Evolutionary conservation across 2,113 vertebrate species (phyloP), one percentile per base, ranked within the genome.

Genomic region (Tautogolabrus adspersus): DNA sequence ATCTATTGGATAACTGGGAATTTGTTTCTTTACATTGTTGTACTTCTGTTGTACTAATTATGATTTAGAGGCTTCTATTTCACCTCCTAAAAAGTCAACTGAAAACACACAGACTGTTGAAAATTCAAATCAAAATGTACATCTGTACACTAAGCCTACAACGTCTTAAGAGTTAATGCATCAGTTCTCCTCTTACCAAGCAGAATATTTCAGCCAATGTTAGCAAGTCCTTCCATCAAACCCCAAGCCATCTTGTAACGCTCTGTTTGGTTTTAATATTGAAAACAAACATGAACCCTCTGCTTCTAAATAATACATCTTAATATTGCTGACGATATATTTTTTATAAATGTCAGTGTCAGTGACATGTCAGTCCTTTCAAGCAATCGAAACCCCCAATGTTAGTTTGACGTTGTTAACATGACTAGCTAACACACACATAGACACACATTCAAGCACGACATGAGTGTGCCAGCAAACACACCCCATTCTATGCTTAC

Each of bases 271-370:
- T 34, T 81, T 54, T 86, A 55, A 82, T 72, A 44, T 55, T 84
- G 61, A 63, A 89, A 23, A 19, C 15, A 72, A 71, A 83, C 40
- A 75, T 0, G 3, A 46, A 19, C 40, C 37, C 40, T 7, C 15
- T 63, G 69, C 21, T 10, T 82, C 44, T 82, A 70, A 89, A 89
- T 86, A 58, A 83, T 81, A 16, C 30, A 83, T 86, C 34, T 72
- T 34, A 63, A 63, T 72, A 65, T 49, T 23, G 30, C 49, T 72
- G 54, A 77, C 13, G 6, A 34, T 34, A 34, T 4, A 26, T 11
- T 44, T 44, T 71, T 81, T 86, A 65, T 22, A 44, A 77, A 72
- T 77, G 74, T 37, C 75, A 72, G 76, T 38, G 56, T 69, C 65
- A 57, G 38, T 30, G 55, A 55, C 10, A 38, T 55, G 34, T 38